Evolutionary conservation across 2,888 invertebrate genomes (phyloP), one percentile per base, ranked within the genome.

Genomic region (Oxycera nigricornis): DNA sequence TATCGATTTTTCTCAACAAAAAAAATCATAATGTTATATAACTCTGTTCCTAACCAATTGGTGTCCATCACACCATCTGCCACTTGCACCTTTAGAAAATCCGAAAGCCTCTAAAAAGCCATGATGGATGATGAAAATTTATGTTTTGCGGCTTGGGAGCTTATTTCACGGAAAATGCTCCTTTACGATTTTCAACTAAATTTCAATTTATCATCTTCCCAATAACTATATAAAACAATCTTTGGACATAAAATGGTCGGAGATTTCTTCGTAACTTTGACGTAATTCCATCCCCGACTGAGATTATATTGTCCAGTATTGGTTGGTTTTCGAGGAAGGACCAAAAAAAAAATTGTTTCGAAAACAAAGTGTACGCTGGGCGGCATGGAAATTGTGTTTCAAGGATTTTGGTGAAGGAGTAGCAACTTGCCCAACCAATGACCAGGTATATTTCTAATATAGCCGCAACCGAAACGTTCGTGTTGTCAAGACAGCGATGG

Each of bases 371-470:
- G 55, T 11, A 20, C 22, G 24, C 22, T 24, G 24, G 9, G 55
- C 9, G 55, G 59, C 28, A 7, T 1, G 55, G 4, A 24, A 14
- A 24, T 55, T 55, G 22, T 6, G 50, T 7, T 6, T n/a, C 9
- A 50, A n/a, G 50, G 17, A 50, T n/a, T 50, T 6, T 11, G 4
- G 50, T 4, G 55, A n/a, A 9, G 28, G 22, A 30, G 28, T 28
- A 4, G 30, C 59, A 2, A 59, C 59, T 59, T 20, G 30, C 14
- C n/a, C 28, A 28, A 20, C 59, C 11, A 24, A 26, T 30, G 30
- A 28, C 59, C 59, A 59, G 22, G 59, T 30, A 30, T 59, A 59
- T 59, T 59, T 59, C 59, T 59, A 59, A 59, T 59, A 59, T 30
- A 59, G 28, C 30, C 30, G 17, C 55, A 11, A 14, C 24, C 59